phyloP scores from a whole-genome alignment of 2,797 vertebrate species.

The Acomys russatus region DNA sequence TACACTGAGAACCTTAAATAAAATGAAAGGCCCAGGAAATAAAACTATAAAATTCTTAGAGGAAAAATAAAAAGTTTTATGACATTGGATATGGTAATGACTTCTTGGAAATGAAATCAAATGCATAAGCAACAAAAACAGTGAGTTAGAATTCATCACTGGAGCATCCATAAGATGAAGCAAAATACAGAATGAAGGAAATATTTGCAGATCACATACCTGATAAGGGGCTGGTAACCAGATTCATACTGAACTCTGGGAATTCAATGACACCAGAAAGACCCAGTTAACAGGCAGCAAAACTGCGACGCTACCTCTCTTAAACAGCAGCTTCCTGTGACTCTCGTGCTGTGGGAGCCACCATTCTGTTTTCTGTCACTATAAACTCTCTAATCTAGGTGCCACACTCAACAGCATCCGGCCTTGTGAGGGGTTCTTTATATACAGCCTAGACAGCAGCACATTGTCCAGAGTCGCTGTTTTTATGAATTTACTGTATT shows the following conservation, averaged over 20 bases:
- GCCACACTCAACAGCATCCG: background rate
- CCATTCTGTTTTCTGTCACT: background rate
- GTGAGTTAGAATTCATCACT: background rate
- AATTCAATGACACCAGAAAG: constrained; percentile 2
- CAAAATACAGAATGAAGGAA: background rate
- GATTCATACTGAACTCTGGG: background rate
- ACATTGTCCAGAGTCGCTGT: constrained; percentile 45
- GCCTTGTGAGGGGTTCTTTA: background rate
- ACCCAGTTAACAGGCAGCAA: background rate
- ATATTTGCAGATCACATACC: constrained; percentile 1
- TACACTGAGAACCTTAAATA: constrained; percentile 31
- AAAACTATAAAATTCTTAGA: background rate
- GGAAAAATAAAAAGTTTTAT: background rate
- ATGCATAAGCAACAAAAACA: constrained; percentile 30
- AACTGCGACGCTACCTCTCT: no score
- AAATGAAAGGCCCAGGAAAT: constrained; percentile 39
- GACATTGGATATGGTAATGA: constrained; percentile 16
- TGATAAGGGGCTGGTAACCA: background rate
- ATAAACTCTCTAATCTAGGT: background rate
- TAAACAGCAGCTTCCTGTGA: background rate
- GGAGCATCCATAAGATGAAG: background rate
- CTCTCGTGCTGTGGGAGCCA: background rate
- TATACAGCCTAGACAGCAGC: constrained; percentile 10
- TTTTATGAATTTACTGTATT: constrained; percentile 52
- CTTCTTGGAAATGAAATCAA: constrained; percentile 35